phyloP scores from a whole-genome alignment of 2,888 invertebrate genomes.

The Atethmia centrago region DNA sequence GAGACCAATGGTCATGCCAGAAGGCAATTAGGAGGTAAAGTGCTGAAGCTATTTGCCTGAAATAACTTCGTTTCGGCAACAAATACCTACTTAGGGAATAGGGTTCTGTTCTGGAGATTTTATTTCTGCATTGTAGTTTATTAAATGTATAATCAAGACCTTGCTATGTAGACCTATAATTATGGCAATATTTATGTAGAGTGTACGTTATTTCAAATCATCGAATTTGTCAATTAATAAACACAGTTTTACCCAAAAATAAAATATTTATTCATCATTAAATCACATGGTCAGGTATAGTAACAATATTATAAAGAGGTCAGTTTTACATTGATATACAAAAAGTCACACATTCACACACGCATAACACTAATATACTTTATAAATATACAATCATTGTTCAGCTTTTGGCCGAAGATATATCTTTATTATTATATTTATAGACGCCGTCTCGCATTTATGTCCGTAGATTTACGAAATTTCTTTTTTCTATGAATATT shows the following conservation, averaged over 20 bases:
- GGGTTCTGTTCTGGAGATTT: no score
- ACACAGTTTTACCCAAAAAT: conserved; percentile 65
- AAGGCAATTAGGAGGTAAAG: neutral
- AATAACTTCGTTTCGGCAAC: neutral
- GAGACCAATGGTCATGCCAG: neutral
- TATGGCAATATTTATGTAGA: neutral
- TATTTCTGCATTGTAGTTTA: neutral
- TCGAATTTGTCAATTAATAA: conserved; percentile 6
- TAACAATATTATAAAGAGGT: conserved; percentile 75
- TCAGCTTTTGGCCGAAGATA: conserved; percentile 1
- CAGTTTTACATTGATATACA: conserved; percentile 66
- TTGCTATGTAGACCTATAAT: neutral
- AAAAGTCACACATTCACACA: conserved; percentile 65
- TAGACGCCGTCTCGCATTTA: neutral
- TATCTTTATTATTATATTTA: neutral
- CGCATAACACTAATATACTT: conserved; percentile 44
- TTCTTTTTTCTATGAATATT: neutral
- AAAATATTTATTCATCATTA: conserved; percentile 76
- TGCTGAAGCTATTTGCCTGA: neutral
- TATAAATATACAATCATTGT: conserved; percentile 24
- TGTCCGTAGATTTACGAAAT: neutral
- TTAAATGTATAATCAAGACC: neutral
- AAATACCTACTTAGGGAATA: neutral
- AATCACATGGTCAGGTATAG: conserved; percentile 73
- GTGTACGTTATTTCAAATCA: neutral